A percentile compares a stretch with the other conserved stretches of the same genome.
These are phyloP conservation scores for Capitella teleta DNA, from an alignment of 1,140 invertebrate genomes.

Conservation along the genomic window DNA sequence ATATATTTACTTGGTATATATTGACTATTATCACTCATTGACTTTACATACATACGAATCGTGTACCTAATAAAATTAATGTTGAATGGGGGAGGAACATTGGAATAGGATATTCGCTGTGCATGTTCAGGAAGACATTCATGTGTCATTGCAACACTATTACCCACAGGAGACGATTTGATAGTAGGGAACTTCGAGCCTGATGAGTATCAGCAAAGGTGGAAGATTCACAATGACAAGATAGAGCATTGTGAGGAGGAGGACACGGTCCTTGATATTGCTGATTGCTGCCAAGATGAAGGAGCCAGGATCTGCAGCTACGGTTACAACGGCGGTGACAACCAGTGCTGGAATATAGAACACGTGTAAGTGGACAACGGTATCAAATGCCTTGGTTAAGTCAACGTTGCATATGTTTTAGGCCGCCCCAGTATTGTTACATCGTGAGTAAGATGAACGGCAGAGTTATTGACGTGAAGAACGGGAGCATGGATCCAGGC, in stretches of 20 bases:
- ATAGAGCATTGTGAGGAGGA: background rate
- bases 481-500: background rate
- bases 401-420: background rate
- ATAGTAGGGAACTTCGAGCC: background rate
- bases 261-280: background rate
- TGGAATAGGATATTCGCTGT: background rate
- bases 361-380: background rate
- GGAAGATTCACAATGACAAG: background rate
- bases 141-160: background rate
- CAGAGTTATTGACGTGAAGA: conserved; percentile 5
- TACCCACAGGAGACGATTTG: background rate
- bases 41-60: background rate
- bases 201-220: background rate
- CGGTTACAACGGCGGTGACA: background rate
- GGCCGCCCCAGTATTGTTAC: conserved; percentile 1
- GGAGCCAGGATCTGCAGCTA: background rate
- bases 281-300: background rate
- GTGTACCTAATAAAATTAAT: too few relatives aligned
- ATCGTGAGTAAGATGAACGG: conserved; percentile 1
- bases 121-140: background rate
- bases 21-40: background rate
- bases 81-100: background rate
- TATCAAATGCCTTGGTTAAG: background rate
- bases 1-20: background rate
- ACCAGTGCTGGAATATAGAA: background rate